Base-by-base conservation (phyloP, 2,888 invertebrate genomes). In the Drosophila basisetae region DNA sequence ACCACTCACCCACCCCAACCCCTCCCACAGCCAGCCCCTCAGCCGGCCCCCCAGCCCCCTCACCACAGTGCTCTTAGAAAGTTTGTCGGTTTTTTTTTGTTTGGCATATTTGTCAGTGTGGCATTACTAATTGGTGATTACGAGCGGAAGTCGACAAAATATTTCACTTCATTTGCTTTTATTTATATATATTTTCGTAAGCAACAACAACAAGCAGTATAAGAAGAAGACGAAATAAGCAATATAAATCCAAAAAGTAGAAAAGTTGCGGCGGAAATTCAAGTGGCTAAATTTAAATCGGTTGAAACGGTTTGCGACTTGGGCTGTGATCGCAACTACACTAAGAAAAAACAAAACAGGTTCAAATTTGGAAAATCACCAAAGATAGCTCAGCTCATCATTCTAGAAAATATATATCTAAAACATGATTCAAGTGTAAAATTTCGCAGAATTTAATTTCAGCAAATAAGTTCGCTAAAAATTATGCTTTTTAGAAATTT, bases 81-180 rank as follows among this genome's bases (percentile, higher is more conserved):
- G 78, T 63, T 73, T 69, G 61, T 62, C 66, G 66, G 67, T 56
- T 66, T 61, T 59, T 74, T 72, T 59, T 71, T 65, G 64, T 73
- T 73, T 80, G 86, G 90, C 90, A 88, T 89, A 91, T 91, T 92
- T 92, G 91, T 90, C 92, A 90, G 86, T 90, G 81, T 82, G 90
- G 90, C 91, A 90, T 86, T 87, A 91, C 91, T 92, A 92, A 92
- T 92, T 92, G 92, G 90, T 92, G 92, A 92, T 92, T 92, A 92
- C 89, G 87, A 90, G 85, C 84, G 82, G 83, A 90, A 92, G 87
- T 87, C 90, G 83, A 90, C 86, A 85, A 88, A 88, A 90, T 87
- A 90, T 88, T 83, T 87, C 78, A 88, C 84, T 84, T 83, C 82
- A 83, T 83, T 83, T 88, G 86, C 86, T 78, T 88, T 80, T 88